phyloP scores from a whole-genome alignment of 2,113 vertebrate genomes.

The human (Homo sapiens) region DNA sequence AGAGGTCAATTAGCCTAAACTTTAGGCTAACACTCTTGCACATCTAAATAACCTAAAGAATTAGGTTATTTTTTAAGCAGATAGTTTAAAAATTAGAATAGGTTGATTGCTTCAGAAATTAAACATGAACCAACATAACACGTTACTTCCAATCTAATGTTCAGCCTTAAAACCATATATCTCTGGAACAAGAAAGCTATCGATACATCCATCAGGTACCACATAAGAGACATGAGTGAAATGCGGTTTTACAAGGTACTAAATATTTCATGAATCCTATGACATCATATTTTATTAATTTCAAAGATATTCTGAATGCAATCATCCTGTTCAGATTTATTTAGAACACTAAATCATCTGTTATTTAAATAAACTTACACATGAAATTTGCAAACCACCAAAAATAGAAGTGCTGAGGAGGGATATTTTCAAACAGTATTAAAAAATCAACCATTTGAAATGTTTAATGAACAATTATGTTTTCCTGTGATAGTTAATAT shows the following conservation, averaged over 20 bases:
- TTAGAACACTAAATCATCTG: not conserved
- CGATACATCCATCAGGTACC: not conserved
- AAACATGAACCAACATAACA: not conserved
- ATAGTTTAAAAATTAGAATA: constrained; percentile 31
- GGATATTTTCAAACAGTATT: not conserved
- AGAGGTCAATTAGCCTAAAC: not conserved
- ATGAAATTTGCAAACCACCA: not conserved
- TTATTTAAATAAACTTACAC: constrained; percentile 44
- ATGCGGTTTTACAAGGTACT: not conserved
- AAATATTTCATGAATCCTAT: not conserved
- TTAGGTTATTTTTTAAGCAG: not conserved
- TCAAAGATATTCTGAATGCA: not conserved
- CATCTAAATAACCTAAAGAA: not conserved
- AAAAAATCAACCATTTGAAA: not conserved
- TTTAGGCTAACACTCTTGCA: constrained; percentile 1
- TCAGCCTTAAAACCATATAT: not conserved
- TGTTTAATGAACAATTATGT: not conserved
- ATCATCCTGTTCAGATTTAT: constrained; percentile 21
- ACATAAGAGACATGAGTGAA: not conserved
- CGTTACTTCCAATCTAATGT: not conserved
- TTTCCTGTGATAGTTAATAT: not conserved
- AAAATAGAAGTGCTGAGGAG: constrained; percentile 19
- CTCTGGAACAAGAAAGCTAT: not conserved
- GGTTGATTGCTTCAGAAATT: not conserved
- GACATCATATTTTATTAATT: not conserved